A percentile compares a stretch with the other conserved stretches of the same genome.
phyloP scores from a whole-genome alignment of 2,113 vertebrate species.

The Ochotona princeps region DNA sequence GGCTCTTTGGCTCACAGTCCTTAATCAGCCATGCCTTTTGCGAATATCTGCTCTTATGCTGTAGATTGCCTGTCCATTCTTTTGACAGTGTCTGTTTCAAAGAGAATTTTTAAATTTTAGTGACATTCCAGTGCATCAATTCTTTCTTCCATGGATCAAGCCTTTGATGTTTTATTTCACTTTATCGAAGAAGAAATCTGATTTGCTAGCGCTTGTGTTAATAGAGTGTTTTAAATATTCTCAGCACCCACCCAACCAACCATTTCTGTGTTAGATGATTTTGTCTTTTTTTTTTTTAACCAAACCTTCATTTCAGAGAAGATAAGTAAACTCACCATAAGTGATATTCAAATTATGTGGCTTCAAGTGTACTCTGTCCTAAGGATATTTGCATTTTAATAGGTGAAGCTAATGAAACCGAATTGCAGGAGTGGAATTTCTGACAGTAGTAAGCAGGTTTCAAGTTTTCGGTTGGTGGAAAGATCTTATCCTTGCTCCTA shows the following conservation, averaged over 20 bases:
- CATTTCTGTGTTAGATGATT: slow-evolving; percentile 43
- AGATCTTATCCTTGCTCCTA: slow-evolving; percentile 27
- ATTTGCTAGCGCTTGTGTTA: slow-evolving; percentile 3
- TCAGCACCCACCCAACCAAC: background rate
- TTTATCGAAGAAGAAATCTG: slow-evolving; percentile 52
- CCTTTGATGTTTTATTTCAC: background rate
- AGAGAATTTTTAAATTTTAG: slow-evolving; percentile 10
- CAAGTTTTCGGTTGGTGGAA: background rate
- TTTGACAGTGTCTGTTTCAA: background rate
- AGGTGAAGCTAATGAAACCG: slow-evolving; percentile 57
- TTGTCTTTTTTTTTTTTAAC: slow-evolving; percentile 30
- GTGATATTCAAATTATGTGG: slow-evolving; percentile 39
- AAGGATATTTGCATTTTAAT: slow-evolving; percentile 64
- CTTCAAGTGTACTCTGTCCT: slow-evolving; percentile 49
- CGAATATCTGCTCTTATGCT: background rate
- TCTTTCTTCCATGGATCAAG: background rate
- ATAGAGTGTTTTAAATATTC: slow-evolving; percentile 30
- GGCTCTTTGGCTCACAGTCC: background rate
- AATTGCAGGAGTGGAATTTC: slow-evolving; percentile 12
- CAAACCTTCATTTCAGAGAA: slow-evolving; percentile 28
- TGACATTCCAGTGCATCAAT: background rate
- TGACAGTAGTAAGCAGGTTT: slow-evolving; percentile 21
- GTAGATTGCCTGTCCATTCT: background rate
- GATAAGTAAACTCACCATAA: slow-evolving; percentile 62
- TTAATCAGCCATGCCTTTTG: background rate